Evolutionary conservation across 2,113 vertebrate species (phyloP).

Genomic region (Bubo blakistoni): DNA sequence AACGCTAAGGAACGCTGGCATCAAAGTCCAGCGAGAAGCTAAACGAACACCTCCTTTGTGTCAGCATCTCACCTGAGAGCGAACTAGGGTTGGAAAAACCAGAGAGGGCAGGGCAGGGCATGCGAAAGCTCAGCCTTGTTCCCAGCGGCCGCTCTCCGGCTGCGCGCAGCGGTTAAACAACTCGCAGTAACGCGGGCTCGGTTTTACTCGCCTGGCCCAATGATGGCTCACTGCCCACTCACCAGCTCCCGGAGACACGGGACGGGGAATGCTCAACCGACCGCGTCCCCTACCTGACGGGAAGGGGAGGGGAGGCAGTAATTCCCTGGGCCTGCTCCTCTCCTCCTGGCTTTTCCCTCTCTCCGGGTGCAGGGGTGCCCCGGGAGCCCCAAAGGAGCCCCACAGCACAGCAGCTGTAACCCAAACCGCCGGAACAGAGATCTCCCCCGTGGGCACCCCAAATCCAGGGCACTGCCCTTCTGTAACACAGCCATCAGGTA

Average conservation of each 20-base stretch:
- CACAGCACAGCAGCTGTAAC: neutral
- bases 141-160: rapidly evolving
- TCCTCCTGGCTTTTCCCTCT: too few species aligned
- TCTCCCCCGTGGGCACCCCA: neutral
- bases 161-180: neutral
- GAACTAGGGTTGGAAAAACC: neutral
- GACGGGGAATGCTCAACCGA: neutral
- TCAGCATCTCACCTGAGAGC: neutral
- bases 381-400: neutral
- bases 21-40: neutral
- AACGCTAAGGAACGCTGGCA: neutral
- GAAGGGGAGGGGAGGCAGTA: neutral
- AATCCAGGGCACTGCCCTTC: neutral
- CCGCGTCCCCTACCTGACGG: neutral
- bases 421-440: neutral
- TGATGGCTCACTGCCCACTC: neutral
- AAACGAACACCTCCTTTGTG: too few species aligned
- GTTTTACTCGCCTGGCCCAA: neutral
- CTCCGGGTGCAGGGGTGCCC: neutral
- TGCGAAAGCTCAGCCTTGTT: neutral
- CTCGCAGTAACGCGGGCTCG: neutral
- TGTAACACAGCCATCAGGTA: neutral
- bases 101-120: neutral
- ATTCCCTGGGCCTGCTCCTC: neutral
- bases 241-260: neutral